These are phyloP conservation scores for Melitaea cinxia DNA, from an alignment of 1,140 invertebrate genomes.

Conservation along the genomic window DNA sequence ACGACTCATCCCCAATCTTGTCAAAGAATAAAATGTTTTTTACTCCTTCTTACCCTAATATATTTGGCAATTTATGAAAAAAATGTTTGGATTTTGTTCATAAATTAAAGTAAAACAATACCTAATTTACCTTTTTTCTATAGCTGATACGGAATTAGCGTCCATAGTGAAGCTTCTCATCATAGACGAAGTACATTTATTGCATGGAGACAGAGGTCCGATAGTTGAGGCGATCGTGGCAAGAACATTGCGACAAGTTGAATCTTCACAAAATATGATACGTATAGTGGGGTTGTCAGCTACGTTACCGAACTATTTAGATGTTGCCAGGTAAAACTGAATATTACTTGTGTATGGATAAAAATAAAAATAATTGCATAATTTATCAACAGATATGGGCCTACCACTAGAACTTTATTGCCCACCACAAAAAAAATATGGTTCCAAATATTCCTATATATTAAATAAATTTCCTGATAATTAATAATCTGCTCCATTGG, in stretches of 20 bases:
- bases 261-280: constrained; percentile 98
- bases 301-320: constrained; percentile 98
- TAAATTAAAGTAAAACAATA: not conserved
- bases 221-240: constrained; percentile 99
- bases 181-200: constrained; percentile 98
- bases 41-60: too few species aligned
- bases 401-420: too few species aligned
- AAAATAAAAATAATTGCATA: not conserved
- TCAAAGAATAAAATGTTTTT: too few species aligned
- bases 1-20: too few species aligned
- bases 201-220: constrained; percentile 98
- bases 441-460: too few species aligned
- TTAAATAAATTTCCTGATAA: too few species aligned
- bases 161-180: constrained; percentile 97
- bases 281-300: constrained; percentile 98
- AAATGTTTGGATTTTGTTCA: too few species aligned
- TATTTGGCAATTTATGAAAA: too few species aligned
- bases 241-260: constrained; percentile 95
- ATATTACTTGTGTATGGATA: not conserved
- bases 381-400: not conserved
- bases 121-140: constrained; percentile 9
- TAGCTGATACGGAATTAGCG: constrained; percentile 94
- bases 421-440: too few species aligned
- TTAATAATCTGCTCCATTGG: too few species aligned
- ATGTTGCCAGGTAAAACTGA: constrained; percentile 88